Base-by-base conservation (phyloP, 2,888 invertebrate species). In the Polietes domitor region DNA sequence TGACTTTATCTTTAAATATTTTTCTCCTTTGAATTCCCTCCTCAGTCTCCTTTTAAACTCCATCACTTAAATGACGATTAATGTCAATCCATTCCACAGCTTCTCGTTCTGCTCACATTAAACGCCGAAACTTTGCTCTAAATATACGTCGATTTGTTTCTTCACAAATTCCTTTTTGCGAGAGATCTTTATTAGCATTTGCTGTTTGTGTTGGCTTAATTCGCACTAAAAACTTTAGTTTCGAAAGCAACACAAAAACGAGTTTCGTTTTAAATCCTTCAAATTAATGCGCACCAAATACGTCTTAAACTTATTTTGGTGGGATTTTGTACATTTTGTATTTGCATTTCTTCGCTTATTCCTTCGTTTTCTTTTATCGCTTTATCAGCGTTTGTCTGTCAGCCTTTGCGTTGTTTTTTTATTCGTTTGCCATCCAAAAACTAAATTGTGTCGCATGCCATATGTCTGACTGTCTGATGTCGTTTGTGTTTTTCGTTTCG, bases 361-460 rank as follows among this genome's bases (percentile, higher is more conserved):
- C 28, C 12, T 68, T 65, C n/a, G 24, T 68, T 17, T n/a, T 63
- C 37, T 19, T 21, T 68, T 68, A 68, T 68, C 68, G 68, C 68
- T 68, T 68, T 68, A 68, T 68, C 68, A 41, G 10, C 9, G 43
- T 43, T 24, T 32, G 37, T 65, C 21, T 68, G n/a, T 63, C 4
- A 32, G 15, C 28, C 61, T 12, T 9, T 61, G 12, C 17, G 9
- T 10, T 65, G 9, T 50, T 65, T 47, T 17, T 26, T 12, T 53
- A 47, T 32, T 17, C 19, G 24, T 6, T 43, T 61, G 1, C 10
- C 32, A 24, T 21, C 50, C 50, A 72, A 65, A 73, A 73, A 58
- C 21, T 76, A 68, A 43, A 81, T 81, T 77, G 77, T 81, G 77
- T 81, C 81, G 81, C 77, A 81, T 81, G 81, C 77, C 77, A n/a